Evolutionary conservation across 2,113 vertebrate species (phyloP).

Genomic region (Erythrolamprus reginae): DNA sequence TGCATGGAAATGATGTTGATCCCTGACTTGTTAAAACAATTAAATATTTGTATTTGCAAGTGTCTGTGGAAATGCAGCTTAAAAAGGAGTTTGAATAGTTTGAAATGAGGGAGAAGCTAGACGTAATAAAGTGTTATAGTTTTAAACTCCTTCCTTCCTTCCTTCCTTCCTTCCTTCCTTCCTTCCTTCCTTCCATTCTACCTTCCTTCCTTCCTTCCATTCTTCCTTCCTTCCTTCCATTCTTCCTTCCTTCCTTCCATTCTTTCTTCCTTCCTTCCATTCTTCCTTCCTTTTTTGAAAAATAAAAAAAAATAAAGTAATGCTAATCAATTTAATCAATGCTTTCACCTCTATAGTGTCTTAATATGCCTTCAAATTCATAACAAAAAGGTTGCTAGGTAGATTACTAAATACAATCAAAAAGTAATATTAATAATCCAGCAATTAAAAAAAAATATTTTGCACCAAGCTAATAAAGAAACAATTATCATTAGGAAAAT

Average conservation of each 20-base stretch:
- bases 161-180: background rate
- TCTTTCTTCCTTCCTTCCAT: background rate
- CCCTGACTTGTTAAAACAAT: background rate
- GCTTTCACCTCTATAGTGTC: too few relatives aligned
- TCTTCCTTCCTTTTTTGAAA: too few relatives aligned
- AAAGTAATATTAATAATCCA: too few relatives aligned
- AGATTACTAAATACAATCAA: too few relatives aligned
- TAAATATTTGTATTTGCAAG: background rate
- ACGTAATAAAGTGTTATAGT: background rate
- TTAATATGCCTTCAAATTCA: too few relatives aligned
- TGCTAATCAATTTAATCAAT: too few relatives aligned
- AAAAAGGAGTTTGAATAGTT: background rate
- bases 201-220: background rate
- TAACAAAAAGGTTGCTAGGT: too few relatives aligned
- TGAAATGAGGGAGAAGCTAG: background rate
- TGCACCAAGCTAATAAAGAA: too few relatives aligned
- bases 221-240: background rate
- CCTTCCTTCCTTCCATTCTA: background rate
- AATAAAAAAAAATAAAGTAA: too few relatives aligned
- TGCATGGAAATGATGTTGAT: background rate
- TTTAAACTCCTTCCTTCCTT: background rate
- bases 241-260: too few relatives aligned
- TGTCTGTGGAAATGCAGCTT: background rate
- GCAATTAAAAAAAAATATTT: too few relatives aligned
- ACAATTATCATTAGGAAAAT: too few relatives aligned